Conservation (phyloP, 2,113 vertebrate genomes). For the Thamnophis sirtalis region DNA sequence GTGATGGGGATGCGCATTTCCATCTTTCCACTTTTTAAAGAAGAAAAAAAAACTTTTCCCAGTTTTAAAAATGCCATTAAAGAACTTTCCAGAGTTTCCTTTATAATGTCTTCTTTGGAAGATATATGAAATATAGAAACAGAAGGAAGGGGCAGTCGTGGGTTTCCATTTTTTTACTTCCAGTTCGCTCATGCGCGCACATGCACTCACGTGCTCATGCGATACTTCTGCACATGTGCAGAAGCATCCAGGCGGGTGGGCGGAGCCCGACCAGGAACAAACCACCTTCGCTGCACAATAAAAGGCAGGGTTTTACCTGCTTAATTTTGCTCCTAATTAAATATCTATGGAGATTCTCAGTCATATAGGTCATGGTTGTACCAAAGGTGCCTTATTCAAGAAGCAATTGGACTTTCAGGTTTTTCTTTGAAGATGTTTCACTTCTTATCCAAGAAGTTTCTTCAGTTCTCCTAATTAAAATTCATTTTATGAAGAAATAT, state of each 20-base stretch:
- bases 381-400: too few species aligned
- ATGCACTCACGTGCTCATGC: too few species aligned
- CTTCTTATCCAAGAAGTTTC: too few species aligned
- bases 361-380: too few species aligned
- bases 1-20: not conserved
- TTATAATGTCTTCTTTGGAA: not conserved
- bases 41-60: too few species aligned
- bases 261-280: too few species aligned
- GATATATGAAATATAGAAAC: not conserved
- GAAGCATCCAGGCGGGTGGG: too few species aligned
- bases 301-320: not conserved
- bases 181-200: too few species aligned
- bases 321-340: not conserved
- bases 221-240: too few species aligned
- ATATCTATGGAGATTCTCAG: not conserved
- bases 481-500: not conserved
- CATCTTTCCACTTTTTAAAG: not conserved
- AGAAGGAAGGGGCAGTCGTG: not conserved
- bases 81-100: not conserved
- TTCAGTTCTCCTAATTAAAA: not conserved
- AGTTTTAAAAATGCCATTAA: not conserved
- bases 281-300: not conserved
- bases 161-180: too few species aligned
- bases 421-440: too few species aligned
- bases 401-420: too few species aligned